Base-by-base conservation (phyloP, 2,113 vertebrate genomes). In the Spermophilus dauricus region DNA sequence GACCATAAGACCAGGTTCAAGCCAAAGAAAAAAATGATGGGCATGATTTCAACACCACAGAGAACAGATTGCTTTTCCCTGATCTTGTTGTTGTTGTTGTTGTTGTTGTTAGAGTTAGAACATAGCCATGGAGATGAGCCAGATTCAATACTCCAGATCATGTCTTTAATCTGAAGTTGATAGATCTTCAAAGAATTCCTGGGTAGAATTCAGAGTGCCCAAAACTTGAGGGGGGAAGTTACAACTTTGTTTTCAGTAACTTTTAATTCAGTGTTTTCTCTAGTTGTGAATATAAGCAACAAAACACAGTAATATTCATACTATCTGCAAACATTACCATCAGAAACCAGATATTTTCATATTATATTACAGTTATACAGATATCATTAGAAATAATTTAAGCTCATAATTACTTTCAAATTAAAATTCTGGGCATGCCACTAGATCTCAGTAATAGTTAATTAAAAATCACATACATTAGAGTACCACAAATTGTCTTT, bases 401-500 rank as follows among this genome's bases (percentile, higher is more conserved):
- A 65, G 8, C 8, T 72, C 7, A 82, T 61, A 8, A 51, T 14
- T 77, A 88, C 77, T 90, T 80, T 81, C 32, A 92, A 92, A 82
- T 75, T 77, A 51, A 61, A 86, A 24, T 80, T 67, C 34, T 94
- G 58, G 37, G 80, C 24, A 77, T 0, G 81, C 6, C 20, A 82
- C 20, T 69, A 45, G 4, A 77, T 67, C 69, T 75, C 81, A 34
- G n/a, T 83, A 61, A 83, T 86, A 95, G 90, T 87, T n/a, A 86
- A 63, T 78, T 84, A 80, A 42, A 51, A 76, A 81, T 18, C n/a
- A 75, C 73, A 86, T 45, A 24, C 6, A 61, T 87, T 75, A 76
- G 7, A 53, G 32, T 34, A 65, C 58, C 63, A 75, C 17, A 94
- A 80, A 80, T 67, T 95, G 10, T 85, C 76, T 95, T 94, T 95